Conservation (phyloP, 1,140 invertebrate species). For the Drosophila pallidifrons region DNA sequence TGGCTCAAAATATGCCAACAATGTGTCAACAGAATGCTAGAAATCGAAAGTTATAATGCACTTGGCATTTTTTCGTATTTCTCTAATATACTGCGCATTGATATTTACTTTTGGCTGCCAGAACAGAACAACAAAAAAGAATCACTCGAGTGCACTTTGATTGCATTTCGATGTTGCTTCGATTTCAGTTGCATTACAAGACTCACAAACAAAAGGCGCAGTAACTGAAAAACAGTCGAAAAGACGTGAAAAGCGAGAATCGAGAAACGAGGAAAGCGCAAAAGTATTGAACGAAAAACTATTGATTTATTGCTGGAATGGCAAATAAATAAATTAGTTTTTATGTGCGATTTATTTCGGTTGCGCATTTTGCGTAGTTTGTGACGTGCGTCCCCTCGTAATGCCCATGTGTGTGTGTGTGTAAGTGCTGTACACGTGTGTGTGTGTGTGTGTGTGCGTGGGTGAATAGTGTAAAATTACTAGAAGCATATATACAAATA, state of each 20-base stretch:
- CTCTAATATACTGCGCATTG: conserved; percentile 38
- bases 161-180: conserved; percentile 72
- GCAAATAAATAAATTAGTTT: conserved; percentile 81
- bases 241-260: background rate
- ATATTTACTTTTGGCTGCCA: conserved; percentile 49
- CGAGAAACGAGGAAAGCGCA: background rate
- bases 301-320: conserved; percentile 78
- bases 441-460: conserved; percentile 35
- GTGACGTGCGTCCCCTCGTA: conserved; percentile 50
- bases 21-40: conserved; percentile 64
- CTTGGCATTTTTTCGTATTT: background rate
- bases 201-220: conserved; percentile 71
- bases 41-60: conserved; percentile 66
- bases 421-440: conserved; percentile 18
- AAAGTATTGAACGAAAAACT: conserved; percentile 62
- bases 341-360: conserved; percentile 38
- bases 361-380: conserved; percentile 59
- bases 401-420: conserved; percentile 18
- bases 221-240: conserved; percentile 11
- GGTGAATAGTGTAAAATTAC: conserved; percentile 53
- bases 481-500: conserved; percentile 19
- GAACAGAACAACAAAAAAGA: conserved; percentile 25
- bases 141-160: conserved; percentile 61
- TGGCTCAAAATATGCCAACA: conserved; percentile 62
- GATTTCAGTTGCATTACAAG: conserved; percentile 71